Conservation (phyloP, 2,113 vertebrate genomes). For the Astur gentilis region DNA sequence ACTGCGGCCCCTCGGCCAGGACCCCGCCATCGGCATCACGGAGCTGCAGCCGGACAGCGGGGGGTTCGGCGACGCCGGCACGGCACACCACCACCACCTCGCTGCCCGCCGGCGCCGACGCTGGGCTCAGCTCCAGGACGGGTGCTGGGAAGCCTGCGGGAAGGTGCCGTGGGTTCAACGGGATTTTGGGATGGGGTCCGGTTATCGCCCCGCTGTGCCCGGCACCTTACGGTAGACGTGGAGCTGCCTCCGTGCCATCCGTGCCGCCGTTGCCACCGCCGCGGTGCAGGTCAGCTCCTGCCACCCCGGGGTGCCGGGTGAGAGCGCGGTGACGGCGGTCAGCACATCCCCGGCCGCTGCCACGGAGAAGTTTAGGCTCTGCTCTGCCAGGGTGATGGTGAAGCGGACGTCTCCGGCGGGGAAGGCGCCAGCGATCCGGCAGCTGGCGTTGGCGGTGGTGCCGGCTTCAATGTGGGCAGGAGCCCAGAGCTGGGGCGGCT, state of each 20-base stretch:
- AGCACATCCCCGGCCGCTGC: not conserved
- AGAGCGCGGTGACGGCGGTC: rapidly evolving
- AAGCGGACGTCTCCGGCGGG: not conserved
- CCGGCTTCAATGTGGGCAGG: not conserved
- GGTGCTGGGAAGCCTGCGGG: not conserved
- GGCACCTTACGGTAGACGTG: not conserved
- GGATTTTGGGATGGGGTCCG: too few relatives aligned
- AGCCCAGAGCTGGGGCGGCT: not conserved
- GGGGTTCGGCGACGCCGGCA: rapidly evolving
- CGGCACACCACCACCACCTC: not conserved
- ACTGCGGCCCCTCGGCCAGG: not conserved
- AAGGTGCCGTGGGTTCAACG: rapidly evolving
- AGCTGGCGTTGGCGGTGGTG: not conserved
- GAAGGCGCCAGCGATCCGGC: not conserved
- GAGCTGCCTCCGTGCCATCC: not conserved
- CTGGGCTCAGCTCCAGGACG: not conserved
- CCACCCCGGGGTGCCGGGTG: rapidly evolving
- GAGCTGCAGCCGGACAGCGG: not conserved
- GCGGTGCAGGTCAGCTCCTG: not conserved
- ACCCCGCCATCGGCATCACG: not conserved
- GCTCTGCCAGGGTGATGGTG: not conserved
- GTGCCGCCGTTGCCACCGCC: not conserved
- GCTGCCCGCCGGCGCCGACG: rapidly evolving
- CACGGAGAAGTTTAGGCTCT: not conserved
- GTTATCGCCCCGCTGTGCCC: rapidly evolving